Base-by-base conservation (phyloP, 2,797 vertebrate genomes). In the Pyrocephalus nanus region DNA sequence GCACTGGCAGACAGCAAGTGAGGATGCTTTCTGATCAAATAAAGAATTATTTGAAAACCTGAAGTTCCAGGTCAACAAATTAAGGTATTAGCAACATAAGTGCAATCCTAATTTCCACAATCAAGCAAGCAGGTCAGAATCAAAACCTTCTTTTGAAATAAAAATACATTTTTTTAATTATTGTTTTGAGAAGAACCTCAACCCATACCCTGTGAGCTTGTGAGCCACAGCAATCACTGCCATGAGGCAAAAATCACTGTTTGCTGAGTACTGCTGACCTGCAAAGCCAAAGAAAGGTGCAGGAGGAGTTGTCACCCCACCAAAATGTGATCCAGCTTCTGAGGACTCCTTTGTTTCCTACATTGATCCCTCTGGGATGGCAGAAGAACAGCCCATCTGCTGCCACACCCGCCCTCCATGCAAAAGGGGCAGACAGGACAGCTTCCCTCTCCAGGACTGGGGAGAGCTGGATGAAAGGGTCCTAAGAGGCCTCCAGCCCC, bases 1-100 rank as follows among this genome's bases (percentile, higher is more conserved):
- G 48, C 0, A 1, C 19, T 34, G 27, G 23, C 78, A 53, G 32
- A 74, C 32, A 48, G 30, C 9, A 60, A 72, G 20, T 0, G 0
- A 72, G 12, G 66, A 21, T 12, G 14, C 2, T 62, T 42, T 50
- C 66, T 1, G 4, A 26, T 20, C 66, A 69, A 42, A 57, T 5
- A 4, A 62, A 55, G 58, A 70, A 1, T 9, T 15, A 38, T 50
- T 79, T 79, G 18, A 60, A 79, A 73, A 86, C 10, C 55, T 73
- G 40, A 79, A 38, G 40, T 42, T 85, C 20, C 26, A 73, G 70
- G 32, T 43, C 21, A 82, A 34, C 17, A 73, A 50, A 67, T 54
- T 8, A 58, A 62, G 2, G 8, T 23, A 50, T 34, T 42, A 26
- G 2, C 51, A 82, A 45, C 3, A 4, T 1, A 6, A 65, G 1